A percentile compares a stretch with the other conserved stretches of the same genome.
These are phyloP conservation scores for Agrochola circellaris DNA, from an alignment of 2,888 invertebrate genomes.

Conservation along the genomic window DNA sequence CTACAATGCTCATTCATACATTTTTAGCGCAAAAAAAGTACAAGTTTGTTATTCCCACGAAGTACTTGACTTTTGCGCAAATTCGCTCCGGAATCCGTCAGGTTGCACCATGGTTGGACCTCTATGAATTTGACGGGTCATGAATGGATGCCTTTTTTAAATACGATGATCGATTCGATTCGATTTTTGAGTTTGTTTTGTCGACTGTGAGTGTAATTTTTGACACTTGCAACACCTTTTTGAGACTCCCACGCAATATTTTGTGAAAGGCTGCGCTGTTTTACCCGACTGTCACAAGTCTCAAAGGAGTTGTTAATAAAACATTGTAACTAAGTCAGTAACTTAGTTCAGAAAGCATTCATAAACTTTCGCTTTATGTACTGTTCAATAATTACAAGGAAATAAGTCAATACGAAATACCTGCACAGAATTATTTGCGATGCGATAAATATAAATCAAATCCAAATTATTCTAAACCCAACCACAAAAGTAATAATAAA, in stretches of 20 bases:
- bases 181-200: slow-evolving; percentile 86
- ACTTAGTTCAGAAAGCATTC: not conserved
- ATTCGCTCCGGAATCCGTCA: slow-evolving; percentile 76
- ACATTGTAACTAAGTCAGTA: too few relatives aligned
- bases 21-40: slow-evolving; percentile 68
- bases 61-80: slow-evolving; percentile 77
- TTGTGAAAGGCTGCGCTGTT: slow-evolving; percentile 11
- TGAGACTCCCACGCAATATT: slow-evolving; percentile 80
- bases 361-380: not conserved
- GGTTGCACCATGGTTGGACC: slow-evolving; percentile 70
- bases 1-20: slow-evolving; percentile 84
- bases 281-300: not conserved
- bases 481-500: slow-evolving; percentile 49
- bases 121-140: slow-evolving; percentile 66
- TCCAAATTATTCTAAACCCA: slow-evolving; percentile 34
- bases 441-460: slow-evolving; percentile 36
- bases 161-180: slow-evolving; percentile 86
- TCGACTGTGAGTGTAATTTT: slow-evolving; percentile 72
- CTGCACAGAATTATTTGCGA: not conserved
- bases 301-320: not conserved
- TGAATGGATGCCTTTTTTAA: slow-evolving; percentile 75
- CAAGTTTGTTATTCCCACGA: slow-evolving; percentile 79
- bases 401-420: not conserved
- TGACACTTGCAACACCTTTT: slow-evolving; percentile 73
- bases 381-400: not conserved